Conservation (phyloP, 2,888 invertebrate species). For the Nemoura dubitans region DNA sequence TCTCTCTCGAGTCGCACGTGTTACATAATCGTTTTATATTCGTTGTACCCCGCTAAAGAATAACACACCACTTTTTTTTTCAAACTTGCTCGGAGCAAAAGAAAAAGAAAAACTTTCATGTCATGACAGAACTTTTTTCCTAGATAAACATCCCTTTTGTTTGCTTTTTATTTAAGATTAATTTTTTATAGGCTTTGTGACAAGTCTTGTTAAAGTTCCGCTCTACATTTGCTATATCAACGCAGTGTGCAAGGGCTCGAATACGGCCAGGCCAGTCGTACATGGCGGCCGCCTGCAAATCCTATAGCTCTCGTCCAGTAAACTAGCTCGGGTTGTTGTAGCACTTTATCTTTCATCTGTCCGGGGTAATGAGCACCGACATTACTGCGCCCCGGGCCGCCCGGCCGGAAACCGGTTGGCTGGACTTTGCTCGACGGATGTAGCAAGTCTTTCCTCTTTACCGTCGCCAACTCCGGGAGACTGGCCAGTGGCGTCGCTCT, state of each 20-base stretch:
- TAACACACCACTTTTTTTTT: neutral
- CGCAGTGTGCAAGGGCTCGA: neutral
- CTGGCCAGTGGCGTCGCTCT: neutral
- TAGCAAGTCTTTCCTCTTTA: slow-evolving; percentile 21
- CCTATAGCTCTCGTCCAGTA: neutral
- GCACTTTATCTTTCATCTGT: slow-evolving; percentile 42
- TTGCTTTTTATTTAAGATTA: slow-evolving; percentile 39
- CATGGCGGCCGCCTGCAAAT: neutral
- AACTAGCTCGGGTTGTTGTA: neutral
- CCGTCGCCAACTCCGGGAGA: neutral
- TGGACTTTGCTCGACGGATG: slow-evolving; percentile 21
- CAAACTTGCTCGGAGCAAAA: neutral
- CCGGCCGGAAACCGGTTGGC: slow-evolving; percentile 15
- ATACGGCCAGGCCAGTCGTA: neutral
- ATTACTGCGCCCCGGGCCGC: slow-evolving; percentile 33
- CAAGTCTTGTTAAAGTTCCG: slow-evolving; percentile 37
- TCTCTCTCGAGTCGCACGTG: neutral
- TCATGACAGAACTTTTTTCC: slow-evolving; percentile 21
- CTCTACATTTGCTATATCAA: slow-evolving; percentile 8
- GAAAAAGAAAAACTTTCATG: slow-evolving; percentile 7
- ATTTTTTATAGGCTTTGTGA: slow-evolving; percentile 38
- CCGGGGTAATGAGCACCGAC: slow-evolving; percentile 42
- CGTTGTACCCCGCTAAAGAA: neutral
- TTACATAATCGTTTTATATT: neutral
- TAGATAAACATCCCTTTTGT: slow-evolving; percentile 25